Percentiles rank a stretch among this genome's conserved stretches.
These are phyloP conservation scores for Eurois occulta DNA, from an alignment of 2,888 invertebrate species.

Conservation along the genomic window DNA sequence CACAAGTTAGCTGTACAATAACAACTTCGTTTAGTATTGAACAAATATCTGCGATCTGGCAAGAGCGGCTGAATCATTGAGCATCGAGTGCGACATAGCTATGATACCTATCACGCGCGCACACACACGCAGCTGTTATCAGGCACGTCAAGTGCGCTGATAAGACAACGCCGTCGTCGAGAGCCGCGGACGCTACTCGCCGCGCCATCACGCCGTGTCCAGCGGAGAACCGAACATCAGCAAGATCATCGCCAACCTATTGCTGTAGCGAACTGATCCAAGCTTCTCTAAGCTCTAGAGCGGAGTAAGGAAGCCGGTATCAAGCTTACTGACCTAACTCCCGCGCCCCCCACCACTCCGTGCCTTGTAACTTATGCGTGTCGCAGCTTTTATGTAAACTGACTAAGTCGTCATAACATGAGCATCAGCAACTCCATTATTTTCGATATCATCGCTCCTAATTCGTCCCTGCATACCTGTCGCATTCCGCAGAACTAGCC, in stretches of 20 bases:
- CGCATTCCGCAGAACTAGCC: neutral
- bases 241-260: neutral
- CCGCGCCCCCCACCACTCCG: too few relatives aligned
- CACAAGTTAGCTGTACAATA: slow-evolving; percentile 11
- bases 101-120: slow-evolving; percentile 17
- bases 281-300: neutral
- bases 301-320: neutral
- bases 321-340: neutral
- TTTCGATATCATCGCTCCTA: neutral
- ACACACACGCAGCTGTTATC: slow-evolving; percentile 52
- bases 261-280: neutral
- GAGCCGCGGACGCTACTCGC: neutral
- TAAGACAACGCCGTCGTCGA: slow-evolving; percentile 57
- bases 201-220: neutral
- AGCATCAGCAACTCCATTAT: too few relatives aligned
- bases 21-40: slow-evolving; percentile 34
- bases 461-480: neutral
- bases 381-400: neutral
- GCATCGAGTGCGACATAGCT: slow-evolving; percentile 37
- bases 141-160: slow-evolving; percentile 65
- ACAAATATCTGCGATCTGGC: slow-evolving; percentile 49
- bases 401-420: neutral
- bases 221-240: neutral
- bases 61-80: slow-evolving; percentile 54
- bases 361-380: neutral